Conservation (phyloP, 2,888 invertebrate genomes). For the Thera obeliscata region DNA sequence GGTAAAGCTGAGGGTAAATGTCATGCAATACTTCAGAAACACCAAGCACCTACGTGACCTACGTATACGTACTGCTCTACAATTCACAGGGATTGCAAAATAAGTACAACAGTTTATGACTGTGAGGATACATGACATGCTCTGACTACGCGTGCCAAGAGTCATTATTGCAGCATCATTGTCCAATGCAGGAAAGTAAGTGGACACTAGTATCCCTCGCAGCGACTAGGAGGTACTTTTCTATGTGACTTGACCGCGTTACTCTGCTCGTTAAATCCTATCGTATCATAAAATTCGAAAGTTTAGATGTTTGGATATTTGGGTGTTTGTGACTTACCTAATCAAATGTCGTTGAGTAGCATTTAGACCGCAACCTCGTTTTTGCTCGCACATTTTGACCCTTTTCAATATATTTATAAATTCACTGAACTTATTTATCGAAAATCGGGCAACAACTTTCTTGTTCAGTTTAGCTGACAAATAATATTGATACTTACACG, state of each 20-base stretch:
- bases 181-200: conserved; percentile 23
- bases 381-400: too few relatives aligned
- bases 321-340: too few relatives aligned
- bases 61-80: background rate
- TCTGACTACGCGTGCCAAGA: conserved; percentile 14
- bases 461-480: too few relatives aligned
- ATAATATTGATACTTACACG: too few relatives aligned
- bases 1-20: background rate
- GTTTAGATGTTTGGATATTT: too few relatives aligned
- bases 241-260: conserved; percentile 22
- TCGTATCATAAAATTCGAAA: too few relatives aligned
- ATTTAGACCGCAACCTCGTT: too few relatives aligned
- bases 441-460: too few relatives aligned
- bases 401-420: too few relatives aligned
- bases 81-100: conserved; percentile 1
- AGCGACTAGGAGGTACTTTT: conserved; percentile 4
- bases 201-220: conserved; percentile 5
- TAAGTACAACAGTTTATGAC: background rate
- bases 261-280: background rate
- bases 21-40: background rate
- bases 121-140: conserved; percentile 15
- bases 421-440: too few relatives aligned
- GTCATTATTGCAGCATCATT: conserved; percentile 20
- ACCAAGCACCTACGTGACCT: background rate
- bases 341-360: too few relatives aligned